Evolutionary conservation across 2,113 vertebrate genomes (phyloP), one percentile per base, ranked within the genome.

Genomic region (Lepisosteus oculatus): DNA sequence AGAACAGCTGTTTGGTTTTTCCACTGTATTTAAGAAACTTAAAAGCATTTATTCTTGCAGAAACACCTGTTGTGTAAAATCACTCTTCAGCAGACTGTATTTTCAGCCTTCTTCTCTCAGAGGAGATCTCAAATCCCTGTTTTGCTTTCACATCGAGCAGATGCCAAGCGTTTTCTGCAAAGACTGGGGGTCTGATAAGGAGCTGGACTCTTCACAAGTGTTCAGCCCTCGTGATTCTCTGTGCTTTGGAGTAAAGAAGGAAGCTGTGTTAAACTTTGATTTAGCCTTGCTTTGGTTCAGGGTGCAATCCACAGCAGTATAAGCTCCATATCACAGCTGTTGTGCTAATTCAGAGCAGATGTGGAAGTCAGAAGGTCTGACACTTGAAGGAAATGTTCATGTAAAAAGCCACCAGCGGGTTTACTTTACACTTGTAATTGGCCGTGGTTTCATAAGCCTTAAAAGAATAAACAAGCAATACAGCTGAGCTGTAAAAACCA

Each of bases 321-420:
- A 84, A 87, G 86, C 84, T 89, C 83, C 80, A 85, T 82, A 42
- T 29, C 69, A 82, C 90, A 93, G 89, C 87, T 92, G 88, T 77
- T 83, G 69, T 79, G 76, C 76, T 86, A 89, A 92, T 81, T 83
- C 79, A 83, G 86, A 89, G 76, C 87, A 91, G 86, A 90, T 90
- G 86, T 86, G 78, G 83, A 83, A 87, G 85, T 83, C 83, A 90
- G 80, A 65, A 85, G 84, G 81, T 88, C 84, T 91, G 83, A 82
- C 85, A 85, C 82, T 85, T 81, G 81, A 80, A 86, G 79, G 82
- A 85, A 89, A 85, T 84, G 77, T 82, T 77, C 83, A 83, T 85
- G 86, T 86, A 89, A 90, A 29, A 86, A 85, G 79, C 82, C 86
- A 90, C 79, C 81, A 84, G 76, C 44, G 45, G 85, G 78, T 86